Percentiles rank a stretch among this genome's conserved stretches.
Evolutionary conservation across 2,888 invertebrate genomes (phyloP).

Genomic region (Eupeodes latifasciatus): DNA sequence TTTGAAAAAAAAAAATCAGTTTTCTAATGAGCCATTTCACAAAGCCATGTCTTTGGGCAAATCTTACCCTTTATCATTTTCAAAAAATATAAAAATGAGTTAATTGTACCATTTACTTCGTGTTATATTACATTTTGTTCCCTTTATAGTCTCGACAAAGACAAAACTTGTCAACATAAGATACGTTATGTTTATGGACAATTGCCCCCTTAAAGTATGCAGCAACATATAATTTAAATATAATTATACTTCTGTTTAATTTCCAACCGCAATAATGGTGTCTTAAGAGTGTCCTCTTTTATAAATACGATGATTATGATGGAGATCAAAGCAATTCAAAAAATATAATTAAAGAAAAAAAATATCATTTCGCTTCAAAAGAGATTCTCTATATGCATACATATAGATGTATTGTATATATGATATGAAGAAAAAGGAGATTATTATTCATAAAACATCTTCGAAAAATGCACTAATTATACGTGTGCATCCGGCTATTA

Average conservation of each 20-base stretch:
- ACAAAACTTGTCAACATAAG: background rate
- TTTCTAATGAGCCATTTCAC: too few relatives aligned
- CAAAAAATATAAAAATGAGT: too few relatives aligned
- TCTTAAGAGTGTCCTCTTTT: background rate
- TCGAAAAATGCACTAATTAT: conserved; percentile 51
- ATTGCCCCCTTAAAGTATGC: conserved; percentile 7
- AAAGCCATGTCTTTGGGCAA: too few relatives aligned
- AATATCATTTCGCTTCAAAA: conserved; percentile 13
- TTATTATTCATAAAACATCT: conserved; percentile 5
- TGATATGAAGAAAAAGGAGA: background rate
- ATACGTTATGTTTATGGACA: background rate
- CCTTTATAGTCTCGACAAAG: too few relatives aligned
- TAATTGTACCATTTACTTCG: too few relatives aligned
- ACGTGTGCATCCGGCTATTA: conserved; percentile 44
- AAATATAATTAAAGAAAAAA: conserved; percentile 21
- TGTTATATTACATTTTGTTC: too few relatives aligned
- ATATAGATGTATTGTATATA: background rate
- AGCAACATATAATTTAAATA: conserved; percentile 7
- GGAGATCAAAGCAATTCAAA: conserved; percentile 29
- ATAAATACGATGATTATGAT: too few relatives aligned
- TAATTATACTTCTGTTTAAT: conserved; percentile 17
- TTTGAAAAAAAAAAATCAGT: too few relatives aligned
- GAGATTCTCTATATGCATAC: background rate
- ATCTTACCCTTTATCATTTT: too few relatives aligned
- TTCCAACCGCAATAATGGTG: conserved; percentile 16